These are phyloP conservation scores for Trachemys scripta DNA, from an alignment of 2,113 vertebrate genomes.

Conservation along the genomic window DNA sequence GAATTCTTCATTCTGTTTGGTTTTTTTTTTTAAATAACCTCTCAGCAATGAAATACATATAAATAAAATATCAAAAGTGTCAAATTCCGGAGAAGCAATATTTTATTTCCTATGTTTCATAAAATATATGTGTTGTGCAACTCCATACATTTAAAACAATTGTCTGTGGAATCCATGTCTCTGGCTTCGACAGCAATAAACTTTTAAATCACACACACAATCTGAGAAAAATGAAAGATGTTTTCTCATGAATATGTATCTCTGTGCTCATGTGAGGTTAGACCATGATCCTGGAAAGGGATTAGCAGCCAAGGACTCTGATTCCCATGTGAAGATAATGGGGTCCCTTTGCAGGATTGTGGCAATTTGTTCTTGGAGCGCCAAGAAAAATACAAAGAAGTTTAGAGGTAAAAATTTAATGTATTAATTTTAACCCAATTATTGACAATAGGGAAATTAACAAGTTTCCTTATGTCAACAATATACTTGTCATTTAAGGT, in stretches of 20 bases:
- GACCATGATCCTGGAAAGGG: neutral
- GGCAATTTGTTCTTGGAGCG: neutral
- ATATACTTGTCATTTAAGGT: neutral
- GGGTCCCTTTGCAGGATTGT: neutral
- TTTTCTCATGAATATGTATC: neutral
- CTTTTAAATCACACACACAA: neutral
- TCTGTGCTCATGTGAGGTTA: neutral
- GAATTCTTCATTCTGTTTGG: neutral
- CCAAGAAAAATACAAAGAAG: neutral
- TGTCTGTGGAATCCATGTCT: neutral
- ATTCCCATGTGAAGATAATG: neutral
- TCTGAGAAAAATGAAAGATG: neutral
- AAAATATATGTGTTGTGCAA: neutral
- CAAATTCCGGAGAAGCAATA: neutral
- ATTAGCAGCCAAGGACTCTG: neutral
- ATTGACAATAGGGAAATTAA: constrained; percentile 5
- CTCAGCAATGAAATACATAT: neutral
- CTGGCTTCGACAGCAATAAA: constrained; percentile 9
- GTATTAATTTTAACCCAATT: neutral
- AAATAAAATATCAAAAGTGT: neutral
- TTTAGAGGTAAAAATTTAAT: neutral
- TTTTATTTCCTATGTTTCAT: neutral
- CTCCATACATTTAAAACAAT: neutral
- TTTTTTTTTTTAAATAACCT: neutral
- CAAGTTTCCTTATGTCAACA: neutral